These are phyloP conservation scores for Tyto alba DNA, from an alignment of 2,113 vertebrate genomes.

Conservation along the genomic window DNA sequence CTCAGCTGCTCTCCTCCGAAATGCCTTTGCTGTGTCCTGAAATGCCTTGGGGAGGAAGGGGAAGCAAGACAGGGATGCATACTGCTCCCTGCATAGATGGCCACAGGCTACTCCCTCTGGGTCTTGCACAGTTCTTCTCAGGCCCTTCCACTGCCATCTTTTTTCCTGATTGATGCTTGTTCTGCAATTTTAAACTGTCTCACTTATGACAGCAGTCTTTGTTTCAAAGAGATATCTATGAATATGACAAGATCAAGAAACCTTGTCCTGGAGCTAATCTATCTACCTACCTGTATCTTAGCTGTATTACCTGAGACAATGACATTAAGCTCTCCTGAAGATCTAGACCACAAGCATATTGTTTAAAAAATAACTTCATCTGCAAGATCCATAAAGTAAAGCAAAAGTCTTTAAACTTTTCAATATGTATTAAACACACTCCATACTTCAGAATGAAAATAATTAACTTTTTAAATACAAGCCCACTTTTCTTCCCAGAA, in stretches of 20 bases:
- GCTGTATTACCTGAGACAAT: background rate
- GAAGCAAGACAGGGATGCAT: background rate
- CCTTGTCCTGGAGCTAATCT: background rate
- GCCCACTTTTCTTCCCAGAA: background rate
- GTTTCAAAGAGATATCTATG: background rate
- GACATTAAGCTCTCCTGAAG: background rate
- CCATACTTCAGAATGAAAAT: background rate
- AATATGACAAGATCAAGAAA: background rate
- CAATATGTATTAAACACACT: background rate
- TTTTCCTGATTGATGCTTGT: background rate
- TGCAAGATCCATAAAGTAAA: background rate
- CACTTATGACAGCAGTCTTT: background rate
- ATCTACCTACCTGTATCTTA: background rate
- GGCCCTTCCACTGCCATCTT: background rate
- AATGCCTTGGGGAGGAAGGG: background rate
- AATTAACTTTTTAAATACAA: background rate
- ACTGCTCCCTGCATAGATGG: rapidly evolving
- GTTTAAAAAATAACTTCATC: background rate
- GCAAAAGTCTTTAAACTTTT: background rate
- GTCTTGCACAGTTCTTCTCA: background rate
- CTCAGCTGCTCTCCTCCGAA: background rate
- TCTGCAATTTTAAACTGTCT: background rate
- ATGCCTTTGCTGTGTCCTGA: background rate
- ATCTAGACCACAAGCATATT: background rate
- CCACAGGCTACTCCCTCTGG: background rate